Conservation (phyloP, 2,888 invertebrate species). For the Leptopilina myrica region DNA sequence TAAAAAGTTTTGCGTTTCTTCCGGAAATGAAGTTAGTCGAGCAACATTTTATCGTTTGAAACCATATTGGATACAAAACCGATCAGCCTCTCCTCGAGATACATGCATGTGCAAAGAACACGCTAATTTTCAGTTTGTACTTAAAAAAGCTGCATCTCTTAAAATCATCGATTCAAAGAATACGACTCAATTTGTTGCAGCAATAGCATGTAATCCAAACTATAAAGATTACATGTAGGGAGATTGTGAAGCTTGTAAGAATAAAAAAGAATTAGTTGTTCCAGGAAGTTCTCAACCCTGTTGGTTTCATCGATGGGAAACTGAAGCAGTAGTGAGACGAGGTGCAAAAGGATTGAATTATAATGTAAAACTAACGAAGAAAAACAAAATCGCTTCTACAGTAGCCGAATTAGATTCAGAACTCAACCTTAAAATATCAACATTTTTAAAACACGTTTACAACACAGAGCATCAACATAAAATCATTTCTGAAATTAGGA, state of each 20-base stretch:
- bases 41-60: conserved; percentile 44
- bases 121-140: conserved; percentile 43
- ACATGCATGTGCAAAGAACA: conserved; percentile 45
- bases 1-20: background rate
- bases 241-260: background rate
- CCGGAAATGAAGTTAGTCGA: conserved; percentile 2
- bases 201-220: conserved; percentile 28
- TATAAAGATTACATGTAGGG: conserved; percentile 24
- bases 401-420: conserved; percentile 20
- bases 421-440: background rate
- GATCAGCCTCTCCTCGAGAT: conserved; percentile 34
- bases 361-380: conserved; percentile 43
- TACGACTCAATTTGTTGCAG: conserved; percentile 30
- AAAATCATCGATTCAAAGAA: conserved; percentile 35
- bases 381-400: conserved; percentile 38
- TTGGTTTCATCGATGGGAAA: conserved; percentile 20
- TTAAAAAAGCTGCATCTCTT: conserved; percentile 36
- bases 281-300: background rate
- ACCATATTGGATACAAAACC: conserved; percentile 44
- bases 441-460: conserved; percentile 43
- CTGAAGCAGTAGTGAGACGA: conserved; percentile 25
- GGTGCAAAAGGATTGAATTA: conserved; percentile 45
- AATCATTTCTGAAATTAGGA: conserved; percentile 21
- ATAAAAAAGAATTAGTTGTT: background rate
- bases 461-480: conserved; percentile 43